Conservation (phyloP, 2,888 invertebrate species). For the Caenorhabditis sinica region DNA sequence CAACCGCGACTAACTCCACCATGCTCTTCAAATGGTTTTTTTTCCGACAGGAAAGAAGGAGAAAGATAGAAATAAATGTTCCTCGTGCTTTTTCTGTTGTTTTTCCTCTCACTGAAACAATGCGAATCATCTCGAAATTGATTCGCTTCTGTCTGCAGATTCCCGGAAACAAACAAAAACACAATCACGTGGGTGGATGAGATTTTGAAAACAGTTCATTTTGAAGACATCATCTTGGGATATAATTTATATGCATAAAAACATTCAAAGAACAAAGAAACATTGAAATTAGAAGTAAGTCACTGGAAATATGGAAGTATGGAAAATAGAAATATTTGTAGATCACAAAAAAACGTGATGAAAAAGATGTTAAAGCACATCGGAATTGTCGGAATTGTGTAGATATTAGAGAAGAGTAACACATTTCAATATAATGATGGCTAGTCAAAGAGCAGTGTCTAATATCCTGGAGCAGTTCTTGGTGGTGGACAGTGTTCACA, state of each 20-base stretch:
- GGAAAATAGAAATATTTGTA: background rate
- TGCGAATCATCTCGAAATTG: background rate
- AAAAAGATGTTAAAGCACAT: conserved; percentile 53
- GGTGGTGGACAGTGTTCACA: conserved; percentile 74
- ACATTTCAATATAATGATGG: conserved; percentile 14
- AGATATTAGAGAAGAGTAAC: background rate
- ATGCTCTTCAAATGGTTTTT: background rate
- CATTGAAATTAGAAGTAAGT: background rate
- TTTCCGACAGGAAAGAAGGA: background rate
- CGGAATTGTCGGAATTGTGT: conserved; percentile 21
- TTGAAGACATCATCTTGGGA: conserved; percentile 24
- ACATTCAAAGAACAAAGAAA: conserved; percentile 18
- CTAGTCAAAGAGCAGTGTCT: conserved; percentile 29
- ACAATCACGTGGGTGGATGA: background rate
- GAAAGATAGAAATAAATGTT: conserved; percentile 13
- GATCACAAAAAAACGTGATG: conserved; percentile 44
- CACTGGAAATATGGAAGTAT: background rate
- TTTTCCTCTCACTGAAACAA: background rate
- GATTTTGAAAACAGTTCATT: conserved; percentile 4
- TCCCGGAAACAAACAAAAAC: background rate
- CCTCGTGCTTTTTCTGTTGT: background rate
- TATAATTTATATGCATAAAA: conserved; percentile 49
- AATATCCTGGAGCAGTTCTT: conserved; percentile 73
- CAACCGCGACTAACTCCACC: background rate
- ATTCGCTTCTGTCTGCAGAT: background rate